Evolutionary conservation across 1,140 invertebrate species (phyloP), one percentile per base, ranked within the genome.

Genomic region (Megalonaias nervosa): DNA sequence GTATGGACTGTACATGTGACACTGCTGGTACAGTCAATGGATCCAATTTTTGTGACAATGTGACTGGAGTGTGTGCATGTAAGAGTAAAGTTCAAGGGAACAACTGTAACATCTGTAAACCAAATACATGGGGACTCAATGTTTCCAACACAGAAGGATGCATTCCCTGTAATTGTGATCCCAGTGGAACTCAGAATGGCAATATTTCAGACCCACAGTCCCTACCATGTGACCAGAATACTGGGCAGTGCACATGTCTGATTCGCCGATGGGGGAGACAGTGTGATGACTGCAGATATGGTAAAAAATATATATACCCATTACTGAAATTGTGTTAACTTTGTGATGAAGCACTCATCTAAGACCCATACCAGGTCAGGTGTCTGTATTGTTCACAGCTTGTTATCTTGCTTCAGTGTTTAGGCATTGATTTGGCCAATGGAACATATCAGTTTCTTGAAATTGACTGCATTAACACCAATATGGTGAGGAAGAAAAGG

Each of bases 211-310:
- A 62, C n/a, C 72, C 60, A n/a, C 67, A 74, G 67, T 68, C 83
- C 59, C 56, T 85, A 19, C 65, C 84, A 17, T 99, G 98, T 89
- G 94, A 99, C 88, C 93, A 89, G 94, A 92, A 90, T 92, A 94
- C 84, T 74, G 98, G 98, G 0, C 95, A 97, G 87, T 99, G 98
- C 91, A 92, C 95, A 6, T 99, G 98, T 90, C 95, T 94, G 89
- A 92, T 93, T 58, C 97, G 97, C 38, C 96, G 98, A 90, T 97
- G 97, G 65, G 98, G 98, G 1, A 92, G 96, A 60, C 94, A 95
- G 71, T 99, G 98, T 90, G 95, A 98, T 89, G 95, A 98, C 90
- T 99, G 98, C 91, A 94, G 97, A 91, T 92, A 94, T 21, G 95
- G 97, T 89, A 95, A 94, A 90, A 95, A 58, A 48, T 26, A 72